Evolutionary conservation across 2,888 invertebrate genomes (phyloP).

Genomic region (Sesia bembeciformis): DNA sequence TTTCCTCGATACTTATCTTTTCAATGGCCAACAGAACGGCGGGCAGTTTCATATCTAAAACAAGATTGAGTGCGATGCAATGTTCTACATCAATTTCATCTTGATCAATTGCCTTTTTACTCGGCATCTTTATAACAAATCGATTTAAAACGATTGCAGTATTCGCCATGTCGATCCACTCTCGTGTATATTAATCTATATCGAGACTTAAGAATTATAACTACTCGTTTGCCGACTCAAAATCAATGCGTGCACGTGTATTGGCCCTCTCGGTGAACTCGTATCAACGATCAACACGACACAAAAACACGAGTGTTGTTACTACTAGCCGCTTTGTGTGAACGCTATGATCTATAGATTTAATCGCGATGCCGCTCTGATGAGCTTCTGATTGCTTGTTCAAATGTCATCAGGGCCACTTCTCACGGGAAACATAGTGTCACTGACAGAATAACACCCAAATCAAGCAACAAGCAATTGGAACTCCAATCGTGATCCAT

Average conservation of each 20-base stretch:
- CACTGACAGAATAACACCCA: too few species aligned
- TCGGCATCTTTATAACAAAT: conserved; percentile 35
- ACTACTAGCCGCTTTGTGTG: conserved; percentile 8
- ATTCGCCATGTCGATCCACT: conserved; percentile 22
- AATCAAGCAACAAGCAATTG: conserved; percentile 8
- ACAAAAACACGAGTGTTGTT: conserved; percentile 16
- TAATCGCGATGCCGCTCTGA: conserved; percentile 19
- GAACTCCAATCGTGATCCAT: conserved; percentile 20
- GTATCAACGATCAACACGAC: conserved; percentile 11
- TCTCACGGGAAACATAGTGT: conserved; percentile 28
- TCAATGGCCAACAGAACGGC: conserved; percentile 15
- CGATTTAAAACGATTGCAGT: conserved; percentile 39
- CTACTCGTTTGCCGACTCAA: conserved; percentile 22
- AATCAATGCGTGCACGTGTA: conserved; percentile 26
- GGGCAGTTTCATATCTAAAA: conserved; percentile 28
- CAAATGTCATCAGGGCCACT: conserved; percentile 15
- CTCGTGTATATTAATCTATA: conserved; percentile 29
- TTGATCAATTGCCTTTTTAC: conserved; percentile 47
- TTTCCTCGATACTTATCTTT: conserved; percentile 15
- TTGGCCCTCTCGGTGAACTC: conserved; percentile 4
- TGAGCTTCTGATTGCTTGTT: conserved; percentile 31
- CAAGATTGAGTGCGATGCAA: conserved; percentile 23
- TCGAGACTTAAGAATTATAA: conserved; percentile 2
- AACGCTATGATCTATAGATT: conserved; percentile 13
- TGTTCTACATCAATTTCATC: conserved; percentile 31